Base-by-base conservation (phyloP, 2,113 vertebrate genomes). In the Tichodroma muraria region DNA sequence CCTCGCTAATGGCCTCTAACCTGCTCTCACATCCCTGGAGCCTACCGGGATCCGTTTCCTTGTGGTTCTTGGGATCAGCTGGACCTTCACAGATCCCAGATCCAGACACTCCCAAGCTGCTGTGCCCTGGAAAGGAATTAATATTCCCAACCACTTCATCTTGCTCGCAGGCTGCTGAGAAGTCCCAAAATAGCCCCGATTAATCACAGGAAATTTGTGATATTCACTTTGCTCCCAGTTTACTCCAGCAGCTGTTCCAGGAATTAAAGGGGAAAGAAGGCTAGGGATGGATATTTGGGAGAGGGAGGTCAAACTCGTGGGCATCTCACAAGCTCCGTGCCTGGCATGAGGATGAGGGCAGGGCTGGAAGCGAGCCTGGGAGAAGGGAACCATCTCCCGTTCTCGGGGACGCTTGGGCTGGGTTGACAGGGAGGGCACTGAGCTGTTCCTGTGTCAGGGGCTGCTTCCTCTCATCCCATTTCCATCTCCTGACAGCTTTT, bases 141-240 rank as follows among this genome's bases (percentile, higher is more conserved):
- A 68, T 64, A 90, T 96, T 95, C 86, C 83, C 57, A 75, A 20
- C 12, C 24, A 8, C 61, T 63, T 56, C 45, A 16, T 60, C 24
- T 11, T 42, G 72, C 40, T 71, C 3, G 27, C 90, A 84, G 88
- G 59, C 85, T 94, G 94, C 35, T 70, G 90, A 81, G 83, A 68
- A 90, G 31, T 90, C 93, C 91, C 57, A 72, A 94, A 97, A 93
- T 91, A 95, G 89, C 90, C 15, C 1, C 0, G 2, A 53, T 94
- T 87, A 79, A 93, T 95, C 93, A 70, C 76, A n/a, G 94, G 73
- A 57, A 91, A 85, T 69, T 10, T 5, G 80, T 17, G 86, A 30
- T 72, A 15, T 23, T 81, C 61, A 0, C 1, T 61, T 25, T 21
- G 47, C 44, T 81, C 35, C 82, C 61, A 2, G 57, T 71, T 93